Conservation (phyloP, 2,113 vertebrate species). For the Ophthalmolycus amberensis region DNA sequence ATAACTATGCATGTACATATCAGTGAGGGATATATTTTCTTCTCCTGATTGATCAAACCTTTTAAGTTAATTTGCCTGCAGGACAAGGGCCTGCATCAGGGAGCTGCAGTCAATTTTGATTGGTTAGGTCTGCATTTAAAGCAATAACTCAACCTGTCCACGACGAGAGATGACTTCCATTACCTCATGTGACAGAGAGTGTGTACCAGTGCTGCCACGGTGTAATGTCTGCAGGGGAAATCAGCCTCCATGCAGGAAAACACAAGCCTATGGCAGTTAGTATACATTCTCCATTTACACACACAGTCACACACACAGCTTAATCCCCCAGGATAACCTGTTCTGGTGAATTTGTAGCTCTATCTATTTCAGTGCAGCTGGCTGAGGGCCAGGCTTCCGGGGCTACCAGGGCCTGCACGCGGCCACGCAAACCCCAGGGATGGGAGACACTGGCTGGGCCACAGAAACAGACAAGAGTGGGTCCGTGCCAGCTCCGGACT, state of each 20-base stretch:
- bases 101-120: constrained; percentile 17
- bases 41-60: constrained; percentile 60
- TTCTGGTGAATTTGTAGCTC: constrained; percentile 58
- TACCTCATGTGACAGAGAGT: constrained; percentile 11
- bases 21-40: constrained; percentile 39
- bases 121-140: constrained; percentile 23
- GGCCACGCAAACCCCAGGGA: neutral
- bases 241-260: neutral
- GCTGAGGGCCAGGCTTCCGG: constrained; percentile 35
- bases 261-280: neutral
- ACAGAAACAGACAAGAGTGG: neutral
- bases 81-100: neutral
- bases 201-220: neutral
- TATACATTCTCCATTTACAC: constrained; percentile 5
- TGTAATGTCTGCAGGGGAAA: constrained; percentile 2
- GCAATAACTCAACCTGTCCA: constrained; percentile 34
- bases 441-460: neutral
- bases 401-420: constrained; percentile 1
- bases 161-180: neutral
- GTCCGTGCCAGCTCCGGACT: neutral
- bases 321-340: constrained; percentile 53
- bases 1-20: constrained; percentile 25
- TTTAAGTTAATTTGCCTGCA: constrained; percentile 60
- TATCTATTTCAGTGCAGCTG: constrained; percentile 53
- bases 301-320: neutral